Conservation (phyloP, 1,140 invertebrate genomes). For the Yoshiicerus persimilis region DNA sequence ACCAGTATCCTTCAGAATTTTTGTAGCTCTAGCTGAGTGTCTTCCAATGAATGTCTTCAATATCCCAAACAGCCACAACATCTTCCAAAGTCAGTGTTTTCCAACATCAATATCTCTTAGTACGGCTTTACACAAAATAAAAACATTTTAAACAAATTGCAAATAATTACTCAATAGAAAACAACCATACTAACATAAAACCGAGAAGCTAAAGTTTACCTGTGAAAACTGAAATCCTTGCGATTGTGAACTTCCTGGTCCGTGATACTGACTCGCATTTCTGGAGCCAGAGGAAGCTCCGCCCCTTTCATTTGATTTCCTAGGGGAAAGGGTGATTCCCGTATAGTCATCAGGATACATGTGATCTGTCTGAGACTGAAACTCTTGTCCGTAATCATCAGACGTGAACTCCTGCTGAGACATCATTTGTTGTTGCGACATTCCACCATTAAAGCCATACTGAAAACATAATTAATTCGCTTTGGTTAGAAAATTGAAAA, state of each 20-base stretch:
- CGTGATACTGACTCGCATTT: neutral
- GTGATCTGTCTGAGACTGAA: neutral
- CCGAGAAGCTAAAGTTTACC: too few species aligned
- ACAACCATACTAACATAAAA: too few species aligned
- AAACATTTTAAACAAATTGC: neutral
- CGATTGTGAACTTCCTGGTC: conserved; percentile 27
- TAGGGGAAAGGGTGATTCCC: neutral
- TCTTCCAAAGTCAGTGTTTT: neutral
- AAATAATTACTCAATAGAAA: neutral
- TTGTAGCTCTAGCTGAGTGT: neutral
- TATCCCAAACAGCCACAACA: neutral
- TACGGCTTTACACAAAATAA: neutral
- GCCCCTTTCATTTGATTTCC: neutral
- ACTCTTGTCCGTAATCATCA: conserved; percentile 19
- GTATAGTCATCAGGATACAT: conserved; percentile 19
- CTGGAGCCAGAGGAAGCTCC: neutral
- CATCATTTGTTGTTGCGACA: conserved; percentile 43
- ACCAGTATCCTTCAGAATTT: neutral
- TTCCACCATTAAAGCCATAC: conserved; percentile 2
- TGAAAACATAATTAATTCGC: neutral
- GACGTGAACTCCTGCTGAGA: conserved; percentile 37
- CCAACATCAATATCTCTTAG: neutral
- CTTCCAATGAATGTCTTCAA: neutral
- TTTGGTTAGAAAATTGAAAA: neutral
- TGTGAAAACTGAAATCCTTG: conserved; percentile 43